Base-by-base conservation (phyloP, 64 coral and sea anemone species). In the Stichodactyla helianthus region DNA sequence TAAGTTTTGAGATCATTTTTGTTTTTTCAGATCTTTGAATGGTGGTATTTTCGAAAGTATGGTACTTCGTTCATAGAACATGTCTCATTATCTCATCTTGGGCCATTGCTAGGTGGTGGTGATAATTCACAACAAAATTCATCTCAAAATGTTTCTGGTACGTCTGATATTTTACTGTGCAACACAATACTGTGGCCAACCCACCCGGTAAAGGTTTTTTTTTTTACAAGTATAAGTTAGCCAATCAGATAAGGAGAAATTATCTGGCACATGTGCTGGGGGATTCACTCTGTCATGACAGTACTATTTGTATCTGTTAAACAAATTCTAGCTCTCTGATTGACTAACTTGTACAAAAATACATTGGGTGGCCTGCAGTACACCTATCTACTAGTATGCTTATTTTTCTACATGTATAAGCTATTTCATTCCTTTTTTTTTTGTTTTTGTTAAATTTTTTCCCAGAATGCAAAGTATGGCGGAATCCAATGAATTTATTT, bases 41-140 rank as follows among this genome's bases (percentile, higher is more conserved):
- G 93, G 92, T 98, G 95, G 95, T 98, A 98, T 77, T 98, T 98
- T 77, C 91, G 90, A 52, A 94, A 94, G 71, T 98, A 98, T 91
- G 95, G 95, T 61, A 92, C 93, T 6, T 98, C 95, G 14, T 98
- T 98, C 57, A 98, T 98, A 82, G 95, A 98, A 77, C 95, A 98
- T 86, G 82, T 98, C 20, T 98, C 95, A 53, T 83, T 98, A 6
- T 89, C 93, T 20, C 95, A 98, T 61, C 91, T 98, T 68, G 95
- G 92, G 51, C 95, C 95, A 23, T 59, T 94, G 28, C 83, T 98
- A 22, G 93, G 95, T 12, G 87, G 82, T 31, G 77, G 86, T 77
- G 93, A 94, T 54, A 92, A 58, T 79, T 50, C 95, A 51, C 87
- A 89, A 52, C 87, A 89, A 71, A 93, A 85, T 52, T 78, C 90